phyloP scores from a whole-genome alignment of 2,113 vertebrate genomes.

The Ailurus styani region DNA sequence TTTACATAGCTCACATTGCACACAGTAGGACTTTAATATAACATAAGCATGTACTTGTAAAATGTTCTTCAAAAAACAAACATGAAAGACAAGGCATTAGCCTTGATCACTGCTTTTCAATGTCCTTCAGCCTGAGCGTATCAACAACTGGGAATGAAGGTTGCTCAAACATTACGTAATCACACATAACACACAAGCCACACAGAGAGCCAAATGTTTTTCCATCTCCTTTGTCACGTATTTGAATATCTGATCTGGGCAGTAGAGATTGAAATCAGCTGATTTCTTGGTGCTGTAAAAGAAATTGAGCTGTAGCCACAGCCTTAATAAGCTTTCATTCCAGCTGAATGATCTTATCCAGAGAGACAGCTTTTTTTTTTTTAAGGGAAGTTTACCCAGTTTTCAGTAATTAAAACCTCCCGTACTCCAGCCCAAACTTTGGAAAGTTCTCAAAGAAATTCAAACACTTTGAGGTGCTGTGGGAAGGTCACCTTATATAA shows the following conservation, averaged over 20 bases:
- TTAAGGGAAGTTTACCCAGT: not conserved
- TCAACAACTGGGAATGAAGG: not conserved
- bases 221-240: constrained; percentile 57
- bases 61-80: not conserved
- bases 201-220: constrained; percentile 32
- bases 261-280: constrained; percentile 56
- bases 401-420: constrained; percentile 8
- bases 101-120: not conserved
- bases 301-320: constrained; percentile 37
- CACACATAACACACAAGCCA: not conserved
- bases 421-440: not conserved
- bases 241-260: constrained; percentile 57
- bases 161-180: constrained; percentile 48
- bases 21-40: not conserved
- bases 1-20: not conserved
- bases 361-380: not conserved
- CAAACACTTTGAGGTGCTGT: not conserved
- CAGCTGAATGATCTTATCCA: constrained; percentile 6
- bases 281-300: not conserved
- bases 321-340: not conserved
- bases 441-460: not conserved
- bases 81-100: not conserved
- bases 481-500: not conserved
- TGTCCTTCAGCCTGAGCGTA: not conserved
- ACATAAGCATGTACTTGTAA: not conserved